Conservation (phyloP, 1,140 invertebrate genomes). For the Drosophila repletoides region DNA sequence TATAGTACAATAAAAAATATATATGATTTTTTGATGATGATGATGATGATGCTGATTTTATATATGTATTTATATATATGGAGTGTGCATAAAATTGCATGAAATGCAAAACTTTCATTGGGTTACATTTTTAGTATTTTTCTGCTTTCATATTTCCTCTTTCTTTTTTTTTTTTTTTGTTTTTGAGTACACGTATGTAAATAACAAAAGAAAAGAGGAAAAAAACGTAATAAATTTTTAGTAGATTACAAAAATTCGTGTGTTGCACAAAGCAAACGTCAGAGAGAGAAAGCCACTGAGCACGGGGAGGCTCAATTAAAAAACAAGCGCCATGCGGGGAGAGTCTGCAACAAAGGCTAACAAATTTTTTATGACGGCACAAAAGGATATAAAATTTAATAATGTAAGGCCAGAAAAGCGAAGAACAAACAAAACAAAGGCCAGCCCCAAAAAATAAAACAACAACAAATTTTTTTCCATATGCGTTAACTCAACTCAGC, state of each 20-base stretch:
- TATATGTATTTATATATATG: not conserved
- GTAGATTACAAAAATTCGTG: slow-evolving; percentile 57
- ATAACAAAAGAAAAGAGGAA: slow-evolving; percentile 31
- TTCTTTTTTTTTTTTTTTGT: slow-evolving; percentile 8
- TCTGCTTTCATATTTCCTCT: not conserved
- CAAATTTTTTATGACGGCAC: slow-evolving; percentile 52
- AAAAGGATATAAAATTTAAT: slow-evolving; percentile 69
- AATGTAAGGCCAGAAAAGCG: slow-evolving; percentile 48
- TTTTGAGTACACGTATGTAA: slow-evolving; percentile 13
- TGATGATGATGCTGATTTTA: slow-evolving; percentile 17
- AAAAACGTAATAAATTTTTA: slow-evolving; percentile 70
- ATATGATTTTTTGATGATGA: not conserved
- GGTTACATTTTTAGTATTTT: slow-evolving; percentile 4
- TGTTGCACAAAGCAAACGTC: slow-evolving; percentile 41
- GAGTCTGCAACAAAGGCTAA: slow-evolving; percentile 65
- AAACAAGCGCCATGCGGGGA: slow-evolving; percentile 26
- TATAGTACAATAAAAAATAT: slow-evolving; percentile 13
- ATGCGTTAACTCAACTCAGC: slow-evolving; percentile 68
- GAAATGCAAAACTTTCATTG: slow-evolving; percentile 43
- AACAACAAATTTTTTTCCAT: slow-evolving; percentile 58
- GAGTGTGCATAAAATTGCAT: slow-evolving; percentile 25
- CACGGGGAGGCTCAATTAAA: slow-evolving; percentile 59
- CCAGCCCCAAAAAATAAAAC: slow-evolving; percentile 40
- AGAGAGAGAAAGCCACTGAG: slow-evolving; percentile 22
- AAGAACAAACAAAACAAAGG: slow-evolving; percentile 28